Evolutionary conservation across 2,888 invertebrate species (phyloP), one percentile per base, ranked within the genome.

Genomic region (Cephonodes hylas): DNA sequence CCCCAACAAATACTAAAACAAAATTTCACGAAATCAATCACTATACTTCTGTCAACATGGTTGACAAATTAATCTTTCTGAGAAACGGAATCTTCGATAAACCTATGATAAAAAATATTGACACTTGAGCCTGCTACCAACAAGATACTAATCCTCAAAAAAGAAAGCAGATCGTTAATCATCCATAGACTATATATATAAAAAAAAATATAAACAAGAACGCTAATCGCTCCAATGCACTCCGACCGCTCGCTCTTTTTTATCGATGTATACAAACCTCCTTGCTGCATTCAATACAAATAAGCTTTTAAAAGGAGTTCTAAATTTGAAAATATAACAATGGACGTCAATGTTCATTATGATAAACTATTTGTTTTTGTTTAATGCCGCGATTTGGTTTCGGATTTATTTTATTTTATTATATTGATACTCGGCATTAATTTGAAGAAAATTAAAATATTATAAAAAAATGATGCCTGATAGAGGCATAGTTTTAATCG

Each of bases 171-270:
- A 65, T 67, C 68, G 75, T 84, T 79, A 78, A 81, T 84, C 80
- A 78, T 79, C 71, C 66, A 70, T 67, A 70, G 75, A 77, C 70
- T 67, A 73, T 57, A 79, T 53, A 79, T n/a, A n/a, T n/a, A n/a
- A n/a, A n/a, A 82, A 83, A 83, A 76, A 66, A 60, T 63, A 66
- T 65, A 71, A 73, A 74, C 66, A 70, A 69, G 66, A 81, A 77
- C 73, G 79, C 77, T 84, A 84, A 89, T 86, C 86, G 84, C 77
- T 75, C 73, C 76, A 72, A 73, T 81, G 80, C 79, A 68, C 84
- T 84, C 85, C 74, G 69, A 64, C 60, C 67, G 82, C 89, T 89
- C 88, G 89, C 88, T 89, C 88, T 81, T 77, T 61, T 27, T 34
- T 61, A 48, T 60, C 60, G 48, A 60, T 60, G 38, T 18, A 53